Evolutionary conservation across 2,888 invertebrate genomes (phyloP).

Genomic region (Seladonia tumulorum): DNA sequence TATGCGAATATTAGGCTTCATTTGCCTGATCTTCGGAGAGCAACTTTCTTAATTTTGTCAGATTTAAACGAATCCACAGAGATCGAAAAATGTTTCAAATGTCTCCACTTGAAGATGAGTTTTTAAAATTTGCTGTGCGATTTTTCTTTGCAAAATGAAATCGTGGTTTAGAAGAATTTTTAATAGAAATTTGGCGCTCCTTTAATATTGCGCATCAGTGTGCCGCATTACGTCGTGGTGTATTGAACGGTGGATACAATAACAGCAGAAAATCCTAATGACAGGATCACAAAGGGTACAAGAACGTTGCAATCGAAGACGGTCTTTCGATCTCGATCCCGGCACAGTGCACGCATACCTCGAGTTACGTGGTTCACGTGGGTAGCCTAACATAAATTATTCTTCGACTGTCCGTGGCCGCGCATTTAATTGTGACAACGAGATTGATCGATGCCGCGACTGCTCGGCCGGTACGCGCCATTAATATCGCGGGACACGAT

Average conservation of each 20-base stretch:
- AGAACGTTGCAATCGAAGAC: not conserved
- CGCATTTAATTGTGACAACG: conserved; percentile 66
- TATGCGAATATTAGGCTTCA: no score
- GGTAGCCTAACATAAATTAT: conserved; percentile 62
- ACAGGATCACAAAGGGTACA: not conserved
- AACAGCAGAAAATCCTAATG: not conserved
- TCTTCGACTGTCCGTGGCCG: conserved; percentile 50
- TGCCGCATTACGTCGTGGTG: not conserved
- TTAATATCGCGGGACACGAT: conserved; percentile 67
- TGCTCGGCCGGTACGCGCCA: conserved; percentile 56
- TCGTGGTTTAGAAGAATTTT: not conserved
- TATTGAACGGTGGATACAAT: not conserved
- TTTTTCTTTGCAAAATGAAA: no score
- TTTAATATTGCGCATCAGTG: not conserved
- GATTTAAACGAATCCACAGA: no score
- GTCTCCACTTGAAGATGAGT: no score
- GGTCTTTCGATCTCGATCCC: conserved; percentile 23
- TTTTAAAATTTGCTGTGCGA: no score
- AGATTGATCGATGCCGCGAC: conserved; percentile 68
- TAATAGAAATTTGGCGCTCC: not conserved
- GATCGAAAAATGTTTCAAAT: no score
- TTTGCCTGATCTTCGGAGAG: no score
- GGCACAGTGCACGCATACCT: not conserved
- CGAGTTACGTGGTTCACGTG: conserved; percentile 35
- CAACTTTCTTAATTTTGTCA: no score